A percentile compares a stretch with the other conserved stretches of the same genome.
These are phyloP conservation scores for Chinchilla lanigera DNA, from an alignment of 2,113 vertebrate species.

Conservation along the genomic window DNA sequence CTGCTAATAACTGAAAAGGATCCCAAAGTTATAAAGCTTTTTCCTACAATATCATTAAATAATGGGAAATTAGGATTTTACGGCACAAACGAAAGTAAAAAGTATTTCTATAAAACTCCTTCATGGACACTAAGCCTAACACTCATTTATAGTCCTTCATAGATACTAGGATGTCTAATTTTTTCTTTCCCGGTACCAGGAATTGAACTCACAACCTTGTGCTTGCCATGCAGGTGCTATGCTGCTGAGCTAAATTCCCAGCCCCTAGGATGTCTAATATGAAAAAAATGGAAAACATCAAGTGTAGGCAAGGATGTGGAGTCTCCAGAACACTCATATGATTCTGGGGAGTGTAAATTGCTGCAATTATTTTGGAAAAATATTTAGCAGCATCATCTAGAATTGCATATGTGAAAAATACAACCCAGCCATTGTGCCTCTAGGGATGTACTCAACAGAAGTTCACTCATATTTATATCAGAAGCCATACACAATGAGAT, in stretches of 20 bases:
- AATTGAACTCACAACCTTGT: too few species aligned
- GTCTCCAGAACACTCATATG: background rate
- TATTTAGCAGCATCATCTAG: background rate
- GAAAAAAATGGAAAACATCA: conserved; percentile 44
- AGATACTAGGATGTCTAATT: background rate
- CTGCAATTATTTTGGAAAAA: background rate
- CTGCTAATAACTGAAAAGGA: background rate
- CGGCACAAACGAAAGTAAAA: background rate
- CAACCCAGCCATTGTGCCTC: background rate
- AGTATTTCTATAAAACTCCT: background rate
- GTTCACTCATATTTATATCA: background rate
- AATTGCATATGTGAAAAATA: background rate
- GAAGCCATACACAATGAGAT: background rate
- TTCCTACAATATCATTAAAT: conserved; percentile 10
- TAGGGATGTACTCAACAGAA: background rate
- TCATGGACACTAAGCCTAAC: background rate
- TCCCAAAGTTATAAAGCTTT: background rate
- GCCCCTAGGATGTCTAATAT: background rate
- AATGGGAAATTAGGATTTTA: conserved; percentile 35
- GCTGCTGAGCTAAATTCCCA: too few species aligned
- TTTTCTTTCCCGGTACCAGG: too few species aligned
- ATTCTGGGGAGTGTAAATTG: background rate
- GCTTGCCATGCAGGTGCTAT: too few species aligned
- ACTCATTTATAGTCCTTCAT: background rate
- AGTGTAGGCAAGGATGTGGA: conserved; percentile 11